A percentile compares a stretch with the other conserved stretches of the same genome.
These are phyloP conservation scores for Semaprochilodus insignis DNA, from an alignment of 2,797 vertebrate genomes.

Conservation along the genomic window DNA sequence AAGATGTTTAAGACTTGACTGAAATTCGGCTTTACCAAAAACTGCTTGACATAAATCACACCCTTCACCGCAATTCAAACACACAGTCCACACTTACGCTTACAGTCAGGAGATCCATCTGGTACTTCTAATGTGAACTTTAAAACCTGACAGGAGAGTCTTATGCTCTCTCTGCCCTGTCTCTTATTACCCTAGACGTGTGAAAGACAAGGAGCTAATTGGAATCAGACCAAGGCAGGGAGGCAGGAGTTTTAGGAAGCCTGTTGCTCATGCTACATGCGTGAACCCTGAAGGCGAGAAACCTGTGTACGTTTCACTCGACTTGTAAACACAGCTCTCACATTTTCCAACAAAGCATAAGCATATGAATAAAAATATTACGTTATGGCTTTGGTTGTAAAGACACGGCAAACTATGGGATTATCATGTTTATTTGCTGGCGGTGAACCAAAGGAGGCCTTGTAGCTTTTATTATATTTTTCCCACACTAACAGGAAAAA, in stretches of 20 bases:
- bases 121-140: not conserved
- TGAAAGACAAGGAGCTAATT: slow-evolving; percentile 18
- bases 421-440: not conserved
- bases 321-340: slow-evolving; percentile 47
- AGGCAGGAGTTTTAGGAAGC: slow-evolving; percentile 11
- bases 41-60: no score
- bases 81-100: not conserved
- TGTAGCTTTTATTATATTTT: slow-evolving; percentile 46
- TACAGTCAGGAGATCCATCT: not conserved
- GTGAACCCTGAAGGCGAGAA: slow-evolving; percentile 34
- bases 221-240: slow-evolving; percentile 21
- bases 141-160: not conserved
- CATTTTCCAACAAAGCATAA: slow-evolving; percentile 39
- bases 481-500: slow-evolving; percentile 48
- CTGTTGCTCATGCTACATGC: no score
- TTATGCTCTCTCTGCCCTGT: not conserved
- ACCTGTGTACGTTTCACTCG: slow-evolving; percentile 36
- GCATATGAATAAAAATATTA: slow-evolving; percentile 50
- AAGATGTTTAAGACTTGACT: no score
- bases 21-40: no score
- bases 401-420: slow-evolving; percentile 33
- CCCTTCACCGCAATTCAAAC: not conserved
- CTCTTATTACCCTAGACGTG: not conserved
- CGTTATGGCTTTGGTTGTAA: slow-evolving; percentile 40
- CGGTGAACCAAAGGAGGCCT: not conserved